Evolutionary conservation across 1,140 invertebrate species (phyloP).

Genomic region (Hypsibius dujardini): DNA sequence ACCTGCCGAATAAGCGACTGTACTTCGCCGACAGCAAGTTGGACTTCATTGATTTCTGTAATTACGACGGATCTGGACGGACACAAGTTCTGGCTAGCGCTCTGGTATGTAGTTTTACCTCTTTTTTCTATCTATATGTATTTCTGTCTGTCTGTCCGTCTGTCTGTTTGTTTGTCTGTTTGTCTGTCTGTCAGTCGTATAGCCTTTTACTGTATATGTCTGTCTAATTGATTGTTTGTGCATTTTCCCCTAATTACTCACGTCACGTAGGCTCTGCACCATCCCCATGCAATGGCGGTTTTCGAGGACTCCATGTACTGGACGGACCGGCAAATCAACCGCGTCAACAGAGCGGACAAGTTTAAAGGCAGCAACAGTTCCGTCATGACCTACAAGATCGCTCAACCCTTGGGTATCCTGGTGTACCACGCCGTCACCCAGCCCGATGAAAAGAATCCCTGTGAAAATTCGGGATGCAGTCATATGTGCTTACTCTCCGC

Average conservation of each 20-base stretch:
- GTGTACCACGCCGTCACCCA: conserved; percentile 84
- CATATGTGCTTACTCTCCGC: conserved; percentile 78
- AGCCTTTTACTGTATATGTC: too few species aligned
- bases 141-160: conserved; percentile 52
- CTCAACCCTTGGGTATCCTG: conserved; percentile 79
- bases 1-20: conserved; percentile 74
- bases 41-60: conserved; percentile 94
- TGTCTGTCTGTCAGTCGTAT: too few species aligned
- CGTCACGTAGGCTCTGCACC: conserved; percentile 37
- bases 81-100: conserved; percentile 52
- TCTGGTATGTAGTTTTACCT: conserved; percentile 43
- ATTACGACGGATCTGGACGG: conserved; percentile 78
- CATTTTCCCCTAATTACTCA: too few species aligned
- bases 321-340: conserved; percentile 80
- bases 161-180: conserved; percentile 21
- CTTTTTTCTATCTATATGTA: too few species aligned
- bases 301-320: conserved; percentile 89
- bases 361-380: conserved; percentile 73
- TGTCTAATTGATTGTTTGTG: too few species aligned
- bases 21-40: conserved; percentile 96
- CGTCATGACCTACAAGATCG: conserved; percentile 78
- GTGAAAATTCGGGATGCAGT: conserved; percentile 54
- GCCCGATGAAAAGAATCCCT: conserved; percentile 58
- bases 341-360: conserved; percentile 74
- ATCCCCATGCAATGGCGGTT: conserved; percentile 82